phyloP scores from a whole-genome alignment of 2,113 vertebrate species.

The Piliocolobus tephrosceles region DNA sequence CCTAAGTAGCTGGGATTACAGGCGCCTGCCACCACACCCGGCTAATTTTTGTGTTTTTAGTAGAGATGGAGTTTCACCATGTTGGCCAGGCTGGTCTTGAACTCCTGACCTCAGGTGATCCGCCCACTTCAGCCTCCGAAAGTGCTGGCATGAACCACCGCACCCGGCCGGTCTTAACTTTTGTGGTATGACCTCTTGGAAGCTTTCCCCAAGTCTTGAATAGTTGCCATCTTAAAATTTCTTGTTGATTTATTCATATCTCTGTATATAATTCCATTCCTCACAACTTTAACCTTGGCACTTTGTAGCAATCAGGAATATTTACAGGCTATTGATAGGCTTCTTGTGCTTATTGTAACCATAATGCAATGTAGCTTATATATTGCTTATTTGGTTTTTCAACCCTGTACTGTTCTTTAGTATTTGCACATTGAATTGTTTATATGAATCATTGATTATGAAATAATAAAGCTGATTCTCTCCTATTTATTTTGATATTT shows the following conservation, averaged over 20 bases:
- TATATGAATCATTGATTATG: not conserved
- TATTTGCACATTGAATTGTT: not conserved
- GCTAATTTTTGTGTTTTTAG: no score
- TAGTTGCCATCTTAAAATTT: not conserved
- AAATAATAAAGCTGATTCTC: conserved; percentile 15
- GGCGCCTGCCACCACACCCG: no score
- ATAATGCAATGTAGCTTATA: not conserved
- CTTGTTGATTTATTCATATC: not conserved
- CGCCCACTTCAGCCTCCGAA: no score
- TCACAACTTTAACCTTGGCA: not conserved
- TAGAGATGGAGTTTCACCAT: no score
- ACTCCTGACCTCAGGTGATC: no score
- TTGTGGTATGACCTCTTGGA: not conserved
- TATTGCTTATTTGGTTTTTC: not conserved
- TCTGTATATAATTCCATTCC: not conserved
- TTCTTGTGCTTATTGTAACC: not conserved
- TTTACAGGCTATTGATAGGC: not conserved
- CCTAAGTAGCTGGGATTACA: no score
- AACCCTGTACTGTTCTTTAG: not conserved
- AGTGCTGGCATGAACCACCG: no score
- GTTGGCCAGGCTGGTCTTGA: no score
- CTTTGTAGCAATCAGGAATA: not conserved
- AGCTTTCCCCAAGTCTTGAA: not conserved
- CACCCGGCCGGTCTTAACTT: not conserved
- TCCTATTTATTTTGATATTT: not conserved